These are phyloP conservation scores for Terrapene triunguis DNA, from an alignment of 2,113 vertebrate genomes.

Conservation along the genomic window DNA sequence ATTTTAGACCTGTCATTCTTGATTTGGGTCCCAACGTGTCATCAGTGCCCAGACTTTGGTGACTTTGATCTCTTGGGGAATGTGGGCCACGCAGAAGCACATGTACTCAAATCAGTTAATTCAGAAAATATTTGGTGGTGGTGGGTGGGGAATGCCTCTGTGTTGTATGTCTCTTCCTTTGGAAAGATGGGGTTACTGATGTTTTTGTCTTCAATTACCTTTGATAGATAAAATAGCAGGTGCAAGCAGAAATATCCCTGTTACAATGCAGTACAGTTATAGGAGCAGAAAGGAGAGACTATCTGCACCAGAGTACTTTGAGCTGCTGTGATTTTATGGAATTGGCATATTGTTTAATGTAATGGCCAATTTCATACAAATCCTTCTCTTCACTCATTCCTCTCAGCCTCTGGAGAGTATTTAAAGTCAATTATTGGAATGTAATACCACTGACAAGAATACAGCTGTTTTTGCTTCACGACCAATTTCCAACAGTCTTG, in stretches of 20 bases:
- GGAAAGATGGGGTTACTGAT: neutral
- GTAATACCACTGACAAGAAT: slow-evolving; percentile 1
- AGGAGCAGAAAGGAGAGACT: neutral
- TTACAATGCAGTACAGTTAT: neutral
- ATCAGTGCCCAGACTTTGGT: neutral
- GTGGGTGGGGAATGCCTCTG: neutral
- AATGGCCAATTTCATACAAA: neutral
- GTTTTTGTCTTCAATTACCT: neutral
- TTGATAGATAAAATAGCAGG: neutral
- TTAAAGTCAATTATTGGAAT: slow-evolving; percentile 55
- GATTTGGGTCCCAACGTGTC: neutral
- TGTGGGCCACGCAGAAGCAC: fast-evolving
- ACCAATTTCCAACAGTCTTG: slow-evolving; percentile 38
- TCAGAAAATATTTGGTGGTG: neutral
- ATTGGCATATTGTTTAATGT: neutral
- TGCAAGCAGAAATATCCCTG: fast-evolving
- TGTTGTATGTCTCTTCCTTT: neutral
- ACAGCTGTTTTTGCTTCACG: neutral
- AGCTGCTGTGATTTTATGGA: neutral
- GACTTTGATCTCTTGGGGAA: neutral
- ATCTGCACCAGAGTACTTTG: neutral
- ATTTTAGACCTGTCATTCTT: slow-evolving; percentile 45
- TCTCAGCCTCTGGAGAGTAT: slow-evolving; percentile 13
- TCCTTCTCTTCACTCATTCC: slow-evolving; percentile 21
- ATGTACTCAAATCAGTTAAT: neutral